These are phyloP conservation scores for Anser cygnoides DNA, from an alignment of 2,113 vertebrate genomes.

Conservation along the genomic window DNA sequence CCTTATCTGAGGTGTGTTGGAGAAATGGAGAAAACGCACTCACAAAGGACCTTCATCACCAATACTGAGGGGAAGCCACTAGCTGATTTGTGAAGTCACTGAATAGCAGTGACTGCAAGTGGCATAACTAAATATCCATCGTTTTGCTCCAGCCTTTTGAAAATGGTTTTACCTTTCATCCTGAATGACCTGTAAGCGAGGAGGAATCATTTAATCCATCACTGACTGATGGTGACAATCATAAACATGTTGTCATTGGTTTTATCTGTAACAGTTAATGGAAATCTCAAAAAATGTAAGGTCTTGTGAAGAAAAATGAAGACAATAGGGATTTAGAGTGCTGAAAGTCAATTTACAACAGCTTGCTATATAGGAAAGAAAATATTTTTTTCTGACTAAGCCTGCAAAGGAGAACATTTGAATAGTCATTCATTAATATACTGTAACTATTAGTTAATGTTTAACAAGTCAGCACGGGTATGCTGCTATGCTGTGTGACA, in stretches of 20 bases:
- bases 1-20: not conserved
- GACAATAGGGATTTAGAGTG: not conserved
- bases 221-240: not conserved
- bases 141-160: not conserved
- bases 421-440: not conserved
- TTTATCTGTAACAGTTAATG: not conserved
- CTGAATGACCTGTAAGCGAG: not conserved
- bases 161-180: not conserved
- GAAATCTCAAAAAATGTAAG: not conserved
- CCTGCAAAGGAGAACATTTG: not conserved
- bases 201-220: not conserved
- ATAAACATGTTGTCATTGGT: accelerated
- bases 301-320: not conserved
- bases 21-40: not conserved
- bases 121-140: not conserved
- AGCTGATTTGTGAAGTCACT: not conserved
- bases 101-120: not conserved
- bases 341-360: not conserved
- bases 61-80: not conserved
- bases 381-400: not conserved
- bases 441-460: not conserved
- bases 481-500: not conserved
- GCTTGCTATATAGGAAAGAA: not conserved
- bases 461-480: not conserved
- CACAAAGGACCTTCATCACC: not conserved